Evolutionary conservation across 2,797 vertebrate species (phyloP), one percentile per base, ranked within the genome.

Genomic region (Crypturellus tataupa): DNA sequence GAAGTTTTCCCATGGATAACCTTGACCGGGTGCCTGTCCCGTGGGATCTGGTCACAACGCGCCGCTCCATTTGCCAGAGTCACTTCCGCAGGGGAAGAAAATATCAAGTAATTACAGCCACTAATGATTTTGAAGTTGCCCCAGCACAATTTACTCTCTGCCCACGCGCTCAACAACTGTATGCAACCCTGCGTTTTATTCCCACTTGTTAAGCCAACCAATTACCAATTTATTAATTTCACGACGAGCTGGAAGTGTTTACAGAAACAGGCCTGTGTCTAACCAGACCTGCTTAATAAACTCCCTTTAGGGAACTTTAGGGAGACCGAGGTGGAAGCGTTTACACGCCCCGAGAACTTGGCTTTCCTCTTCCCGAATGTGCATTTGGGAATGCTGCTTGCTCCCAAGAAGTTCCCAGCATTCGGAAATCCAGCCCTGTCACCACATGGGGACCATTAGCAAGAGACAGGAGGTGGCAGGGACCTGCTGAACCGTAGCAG

Each of bases 171-270:
- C 6, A 88, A 69, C 69, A 78, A 79, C 70, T 9, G 51, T 2
- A 39, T 14, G 39, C 80, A 92, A 82, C 40, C 78, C 78, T 13
- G 56, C 44, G 2, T 17, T 85, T 10, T 25, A 90, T 89, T 78
- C 72, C 93, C 90, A 93, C 68, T 62, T 0, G 0, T 77, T 20
- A 87, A 87, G 75, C 47, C 75, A 77, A 80, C 29, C 86, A 80
- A 78, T 85, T 78, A 87, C 68, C 75, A 77, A 89, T 89, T 80
- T 60, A 80, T 81, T 91, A 65, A 90, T 89, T 95, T 89, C 93
- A 64, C 89, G 89, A 80, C 4, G 0, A 78, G 94, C 87, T 78
- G 85, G 67, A 69, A 87, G 87, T 1, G 84, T 83, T 93, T 80
- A 35, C 18, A 67, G 55, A 81, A 46, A 42, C 42, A 27, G 68